A percentile compares a stretch with the other conserved stretches of the same genome.
phyloP scores from a whole-genome alignment of 2,797 vertebrate genomes.

The Pseudocheirus occidentalis region DNA sequence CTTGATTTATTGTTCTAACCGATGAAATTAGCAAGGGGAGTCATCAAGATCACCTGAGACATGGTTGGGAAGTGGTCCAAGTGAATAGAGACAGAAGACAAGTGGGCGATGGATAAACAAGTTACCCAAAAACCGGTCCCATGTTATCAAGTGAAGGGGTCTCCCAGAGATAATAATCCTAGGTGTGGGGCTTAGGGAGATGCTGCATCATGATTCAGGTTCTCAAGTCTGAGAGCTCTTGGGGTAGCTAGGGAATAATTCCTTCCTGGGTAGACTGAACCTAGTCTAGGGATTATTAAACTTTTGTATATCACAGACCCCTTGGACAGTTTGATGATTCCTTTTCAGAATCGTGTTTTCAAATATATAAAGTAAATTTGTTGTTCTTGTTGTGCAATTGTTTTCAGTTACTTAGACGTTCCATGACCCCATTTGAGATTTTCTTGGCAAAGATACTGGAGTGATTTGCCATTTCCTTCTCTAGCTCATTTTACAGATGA shows the following conservation, averaged over 20 bases:
- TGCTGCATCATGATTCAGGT: neutral
- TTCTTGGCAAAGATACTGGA: neutral
- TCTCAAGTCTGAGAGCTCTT: neutral
- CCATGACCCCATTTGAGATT: neutral
- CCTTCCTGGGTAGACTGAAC: neutral
- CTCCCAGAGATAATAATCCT: neutral
- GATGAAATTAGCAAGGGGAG: neutral
- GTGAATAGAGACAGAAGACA: neutral
- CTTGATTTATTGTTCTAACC: neutral
- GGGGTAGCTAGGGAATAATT: neutral
- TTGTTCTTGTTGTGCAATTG: no score
- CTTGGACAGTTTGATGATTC: neutral
- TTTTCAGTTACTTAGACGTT: neutral
- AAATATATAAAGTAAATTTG: neutral
- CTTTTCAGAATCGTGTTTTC: neutral
- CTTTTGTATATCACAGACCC: neutral
- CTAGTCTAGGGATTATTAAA: neutral
- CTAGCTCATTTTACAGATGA: neutral
- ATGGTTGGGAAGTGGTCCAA: neutral
- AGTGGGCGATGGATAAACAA: neutral
- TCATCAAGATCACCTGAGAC: neutral
- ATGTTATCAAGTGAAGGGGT: neutral
- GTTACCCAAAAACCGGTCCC: neutral
- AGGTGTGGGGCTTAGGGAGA: neutral
- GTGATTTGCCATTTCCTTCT: neutral